A percentile compares a stretch with the other conserved stretches of the same genome.
Conservation (phyloP, 2,113 vertebrate genomes). For the Sapayoa aenigma region DNA sequence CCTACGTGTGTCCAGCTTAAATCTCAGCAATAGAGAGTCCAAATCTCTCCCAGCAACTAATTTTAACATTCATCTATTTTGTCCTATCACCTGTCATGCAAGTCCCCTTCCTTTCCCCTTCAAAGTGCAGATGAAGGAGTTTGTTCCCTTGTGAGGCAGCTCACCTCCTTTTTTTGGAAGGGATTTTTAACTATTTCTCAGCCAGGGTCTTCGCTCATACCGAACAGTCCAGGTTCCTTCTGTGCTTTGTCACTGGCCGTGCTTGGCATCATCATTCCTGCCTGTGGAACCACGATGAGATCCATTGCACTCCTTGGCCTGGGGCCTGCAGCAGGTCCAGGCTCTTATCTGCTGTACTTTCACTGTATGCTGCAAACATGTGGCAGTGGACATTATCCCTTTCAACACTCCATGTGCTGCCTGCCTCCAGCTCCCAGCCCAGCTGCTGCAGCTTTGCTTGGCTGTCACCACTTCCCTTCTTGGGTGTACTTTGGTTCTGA, state of each 20-base stretch:
- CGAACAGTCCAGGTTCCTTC: background rate
- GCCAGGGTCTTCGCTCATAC: background rate
- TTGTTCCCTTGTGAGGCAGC: background rate
- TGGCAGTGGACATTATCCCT: background rate
- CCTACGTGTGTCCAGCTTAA: background rate
- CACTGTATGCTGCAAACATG: rapidly evolving
- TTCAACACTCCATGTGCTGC: background rate
- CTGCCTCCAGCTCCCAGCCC: background rate
- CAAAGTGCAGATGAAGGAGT: background rate
- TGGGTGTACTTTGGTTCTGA: background rate
- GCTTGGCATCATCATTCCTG: rapidly evolving
- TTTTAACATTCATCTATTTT: background rate
- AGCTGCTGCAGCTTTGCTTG: background rate
- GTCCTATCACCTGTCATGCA: background rate
- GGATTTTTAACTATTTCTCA: background rate
- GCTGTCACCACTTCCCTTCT: background rate
- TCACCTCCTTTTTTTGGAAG: background rate
- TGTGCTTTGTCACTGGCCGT: background rate
- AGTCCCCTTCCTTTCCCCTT: background rate
- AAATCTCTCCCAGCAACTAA: background rate
- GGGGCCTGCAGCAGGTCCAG: background rate
- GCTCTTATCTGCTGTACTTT: background rate
- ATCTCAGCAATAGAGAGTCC: background rate
- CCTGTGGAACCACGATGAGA: background rate
- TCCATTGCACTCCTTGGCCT: background rate